A percentile compares a stretch with the other conserved stretches of the same genome.
Evolutionary conservation across 2,888 invertebrate species (phyloP).

Genomic region (Lasioglossum leucozonium): DNA sequence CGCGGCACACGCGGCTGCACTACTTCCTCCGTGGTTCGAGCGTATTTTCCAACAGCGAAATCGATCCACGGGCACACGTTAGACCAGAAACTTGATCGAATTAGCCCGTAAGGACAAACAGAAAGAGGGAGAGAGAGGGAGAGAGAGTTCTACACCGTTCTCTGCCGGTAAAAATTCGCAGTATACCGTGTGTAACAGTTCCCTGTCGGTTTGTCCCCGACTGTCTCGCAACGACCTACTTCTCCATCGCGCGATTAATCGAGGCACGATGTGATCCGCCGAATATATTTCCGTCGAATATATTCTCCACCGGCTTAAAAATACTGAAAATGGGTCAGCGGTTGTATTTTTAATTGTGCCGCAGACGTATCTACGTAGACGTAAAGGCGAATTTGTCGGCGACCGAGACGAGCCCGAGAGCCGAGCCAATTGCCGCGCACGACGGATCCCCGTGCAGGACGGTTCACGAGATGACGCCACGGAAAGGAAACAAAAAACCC

Average conservation of each 20-base stretch:
- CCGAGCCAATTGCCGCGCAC: not conserved
- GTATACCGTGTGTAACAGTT: conserved; percentile 24
- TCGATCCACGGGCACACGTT: not conserved
- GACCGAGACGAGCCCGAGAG: too few species aligned
- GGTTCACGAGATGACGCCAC: not conserved
- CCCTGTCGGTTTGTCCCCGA: conserved; percentile 36
- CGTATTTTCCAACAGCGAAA: not conserved
- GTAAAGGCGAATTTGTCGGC: conserved; percentile 30
- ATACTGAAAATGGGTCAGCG: conserved; percentile 79
- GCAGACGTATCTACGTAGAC: conserved; percentile 77
- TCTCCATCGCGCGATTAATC: conserved; percentile 68
- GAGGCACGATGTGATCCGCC: conserved; percentile 69
- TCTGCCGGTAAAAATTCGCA: conserved; percentile 36
- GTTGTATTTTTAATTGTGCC: conserved; percentile 82
- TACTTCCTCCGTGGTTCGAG: conserved; percentile 4
- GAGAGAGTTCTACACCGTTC: not conserved
- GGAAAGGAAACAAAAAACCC: conserved; percentile 9
- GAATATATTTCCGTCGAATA: conserved; percentile 74
- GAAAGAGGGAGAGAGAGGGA: not conserved
- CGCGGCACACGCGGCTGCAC: not conserved
- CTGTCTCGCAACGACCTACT: conserved; percentile 63
- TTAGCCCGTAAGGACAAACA: not conserved
- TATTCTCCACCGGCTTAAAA: conserved; percentile 68
- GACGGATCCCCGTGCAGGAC: not conserved
- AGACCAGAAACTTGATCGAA: not conserved